Base-by-base conservation (phyloP, 2,888 invertebrate genomes). In the Thereva unica region DNA sequence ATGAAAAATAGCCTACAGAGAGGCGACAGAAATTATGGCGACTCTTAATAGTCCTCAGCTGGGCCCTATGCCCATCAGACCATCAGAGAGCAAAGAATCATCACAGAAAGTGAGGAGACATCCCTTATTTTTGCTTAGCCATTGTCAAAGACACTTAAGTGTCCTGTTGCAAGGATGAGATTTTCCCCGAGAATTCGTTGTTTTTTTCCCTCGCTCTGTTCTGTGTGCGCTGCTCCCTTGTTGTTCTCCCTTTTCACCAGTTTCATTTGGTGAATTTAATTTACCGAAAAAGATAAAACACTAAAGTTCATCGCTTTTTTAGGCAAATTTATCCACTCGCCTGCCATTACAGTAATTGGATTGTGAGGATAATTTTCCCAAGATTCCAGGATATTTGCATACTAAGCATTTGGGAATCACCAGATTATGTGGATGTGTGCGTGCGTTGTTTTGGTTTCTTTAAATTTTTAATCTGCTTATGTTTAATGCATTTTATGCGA, bases 21-120 rank as follows among this genome's bases (percentile, higher is more conserved):
- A 37, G 61, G 61, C 59, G 68, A 63, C 63, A 50, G 61, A 63
- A 55, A 68, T 64, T 63, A 68, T 54, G 68, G 56, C 54, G 66
- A 56, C 66, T 63, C 52, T 66, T 63, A 45, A 61, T 61, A 59
- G 61, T 52, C 61, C 54, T 54, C 44, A 52, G 42, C n/a, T 42
- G 53, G 49, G 42, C 10, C 37, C 23, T 23, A 23, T 23, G 23
- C 23, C 23, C 23, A 23, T 23, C 23, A 23, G 23, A 23, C 23
- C 23, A 23, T 23, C 23, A 23, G 23, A 23, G 42, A 8, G 7
- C 7, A 42, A 8, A 42, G 9, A 42, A 42, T 42, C 42, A 42
- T 42, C 42, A 42, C 42, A 8, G 42, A 42, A 42, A 42, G 9
- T 23, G 42, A 8, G 9, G 9, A 42, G 42, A 42, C 7, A 42